These are phyloP conservation scores for Malurus melanocephalus DNA, from an alignment of 2,113 vertebrate species.

Conservation along the genomic window DNA sequence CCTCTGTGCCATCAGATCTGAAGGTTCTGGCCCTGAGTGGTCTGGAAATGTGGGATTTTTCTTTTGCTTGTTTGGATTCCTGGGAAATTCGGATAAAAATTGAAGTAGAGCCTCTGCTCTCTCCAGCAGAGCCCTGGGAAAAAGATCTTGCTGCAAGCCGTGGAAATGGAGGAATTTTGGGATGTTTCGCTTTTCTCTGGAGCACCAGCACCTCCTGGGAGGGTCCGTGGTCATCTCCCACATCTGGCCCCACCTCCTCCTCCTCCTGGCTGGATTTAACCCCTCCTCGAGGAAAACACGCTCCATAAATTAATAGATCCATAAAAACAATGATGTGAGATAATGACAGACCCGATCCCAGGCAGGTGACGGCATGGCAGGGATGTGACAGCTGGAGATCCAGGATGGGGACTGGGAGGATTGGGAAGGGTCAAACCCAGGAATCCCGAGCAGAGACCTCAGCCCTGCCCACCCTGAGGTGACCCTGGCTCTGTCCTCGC, in stretches of 20 bases:
- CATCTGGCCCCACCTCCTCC: no score
- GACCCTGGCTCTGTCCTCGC: not conserved
- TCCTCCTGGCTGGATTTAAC: not conserved
- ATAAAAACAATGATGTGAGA: not conserved
- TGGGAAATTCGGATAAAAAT: not conserved
- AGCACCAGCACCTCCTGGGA: not conserved
- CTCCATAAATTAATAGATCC: not conserved
- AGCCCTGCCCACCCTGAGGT: fast-evolving
- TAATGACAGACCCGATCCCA: not conserved
- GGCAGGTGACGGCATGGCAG: not conserved
- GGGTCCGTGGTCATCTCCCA: not conserved
- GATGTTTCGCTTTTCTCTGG: not conserved
- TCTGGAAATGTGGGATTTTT: not conserved
- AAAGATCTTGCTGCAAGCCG: not conserved
- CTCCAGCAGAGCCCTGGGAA: not conserved
- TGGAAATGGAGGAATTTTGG: not conserved
- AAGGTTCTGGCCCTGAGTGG: not conserved
- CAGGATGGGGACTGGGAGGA: not conserved
- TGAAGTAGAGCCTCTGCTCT: not conserved
- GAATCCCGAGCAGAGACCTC: not conserved
- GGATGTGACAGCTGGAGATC: not conserved
- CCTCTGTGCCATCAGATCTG: not conserved
- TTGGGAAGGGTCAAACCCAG: not conserved
- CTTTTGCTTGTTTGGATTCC: not conserved
- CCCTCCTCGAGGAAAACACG: not conserved